Evolutionary conservation across 2,113 vertebrate genomes (phyloP).

Genomic region (Vombatus ursinus): DNA sequence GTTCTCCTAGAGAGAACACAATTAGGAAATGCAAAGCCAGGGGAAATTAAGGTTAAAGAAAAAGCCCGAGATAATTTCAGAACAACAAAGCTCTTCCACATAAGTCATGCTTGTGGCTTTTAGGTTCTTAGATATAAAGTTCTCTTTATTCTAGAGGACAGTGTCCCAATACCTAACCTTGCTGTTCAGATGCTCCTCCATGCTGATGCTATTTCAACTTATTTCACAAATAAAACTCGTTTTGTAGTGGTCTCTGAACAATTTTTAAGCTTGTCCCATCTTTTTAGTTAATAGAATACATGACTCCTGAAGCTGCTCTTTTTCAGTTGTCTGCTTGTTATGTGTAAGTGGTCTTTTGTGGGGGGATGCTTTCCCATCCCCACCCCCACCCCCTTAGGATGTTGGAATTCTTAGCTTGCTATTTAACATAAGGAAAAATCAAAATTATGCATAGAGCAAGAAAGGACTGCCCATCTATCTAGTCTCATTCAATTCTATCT

Average conservation of each 20-base stretch:
- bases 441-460: not conserved
- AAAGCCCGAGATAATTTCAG: constrained; percentile 1
- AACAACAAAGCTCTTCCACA: not conserved
- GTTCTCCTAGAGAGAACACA: not conserved
- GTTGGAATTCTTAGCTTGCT: not conserved
- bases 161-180: not conserved
- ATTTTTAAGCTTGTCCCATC: too few relatives aligned
- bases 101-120: constrained; percentile 14
- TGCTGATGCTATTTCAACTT: not conserved
- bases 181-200: not conserved
- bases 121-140: not conserved
- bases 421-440: not conserved
- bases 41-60: not conserved
- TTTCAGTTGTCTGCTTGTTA: not conserved
- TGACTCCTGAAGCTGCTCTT: not conserved
- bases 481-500: too few relatives aligned
- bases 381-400: too few relatives aligned
- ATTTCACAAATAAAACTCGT: not conserved
- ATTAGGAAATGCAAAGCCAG: not conserved
- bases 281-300: too few relatives aligned
- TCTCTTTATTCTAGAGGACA: not conserved
- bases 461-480: not conserved
- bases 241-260: not conserved
- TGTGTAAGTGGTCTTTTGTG: not conserved
- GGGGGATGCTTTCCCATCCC: too few relatives aligned